These are phyloP conservation scores for Philopotamus ludificatus DNA, from an alignment of 1,140 invertebrate genomes.

Conservation along the genomic window DNA sequence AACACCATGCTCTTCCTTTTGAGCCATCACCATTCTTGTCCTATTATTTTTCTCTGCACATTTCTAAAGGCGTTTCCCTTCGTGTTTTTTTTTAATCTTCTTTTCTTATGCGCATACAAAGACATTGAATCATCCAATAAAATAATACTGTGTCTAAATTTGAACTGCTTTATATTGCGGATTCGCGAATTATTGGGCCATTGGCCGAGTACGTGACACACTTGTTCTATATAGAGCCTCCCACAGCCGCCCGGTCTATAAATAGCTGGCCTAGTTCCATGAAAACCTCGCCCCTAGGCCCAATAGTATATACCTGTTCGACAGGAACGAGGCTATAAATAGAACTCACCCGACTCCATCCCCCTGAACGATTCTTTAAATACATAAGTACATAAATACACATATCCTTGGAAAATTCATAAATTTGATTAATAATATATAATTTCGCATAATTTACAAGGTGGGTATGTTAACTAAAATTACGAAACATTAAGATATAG, in stretches of 20 bases:
- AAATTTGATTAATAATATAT: too few species aligned
- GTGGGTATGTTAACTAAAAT: too few species aligned
- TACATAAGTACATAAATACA: too few species aligned
- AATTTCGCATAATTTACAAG: too few species aligned
- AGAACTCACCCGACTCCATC: too few species aligned
- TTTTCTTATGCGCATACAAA: slow-evolving; percentile 1
- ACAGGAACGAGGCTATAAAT: too few species aligned
- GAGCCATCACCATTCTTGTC: slow-evolving; percentile 7
- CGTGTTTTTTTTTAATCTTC: neutral
- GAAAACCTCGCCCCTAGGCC: neutral
- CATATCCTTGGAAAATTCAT: too few species aligned
- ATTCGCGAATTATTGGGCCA: neutral
- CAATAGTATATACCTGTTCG: too few species aligned
- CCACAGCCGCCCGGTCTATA: neutral
- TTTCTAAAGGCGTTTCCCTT: neutral
- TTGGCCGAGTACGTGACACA: neutral
- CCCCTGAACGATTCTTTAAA: too few species aligned
- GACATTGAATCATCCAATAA: neutral
- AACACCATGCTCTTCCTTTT: slow-evolving; percentile 16
- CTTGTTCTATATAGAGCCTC: neutral
- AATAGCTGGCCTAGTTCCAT: neutral
- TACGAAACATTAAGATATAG: too few species aligned
- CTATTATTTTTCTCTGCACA: slow-evolving; percentile 11
- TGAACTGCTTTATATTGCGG: neutral
- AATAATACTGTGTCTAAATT: too few species aligned